Evolutionary conservation across 1,140 invertebrate genomes (phyloP), one percentile per base, ranked within the genome.

Genomic region (Formica selysi): DNA sequence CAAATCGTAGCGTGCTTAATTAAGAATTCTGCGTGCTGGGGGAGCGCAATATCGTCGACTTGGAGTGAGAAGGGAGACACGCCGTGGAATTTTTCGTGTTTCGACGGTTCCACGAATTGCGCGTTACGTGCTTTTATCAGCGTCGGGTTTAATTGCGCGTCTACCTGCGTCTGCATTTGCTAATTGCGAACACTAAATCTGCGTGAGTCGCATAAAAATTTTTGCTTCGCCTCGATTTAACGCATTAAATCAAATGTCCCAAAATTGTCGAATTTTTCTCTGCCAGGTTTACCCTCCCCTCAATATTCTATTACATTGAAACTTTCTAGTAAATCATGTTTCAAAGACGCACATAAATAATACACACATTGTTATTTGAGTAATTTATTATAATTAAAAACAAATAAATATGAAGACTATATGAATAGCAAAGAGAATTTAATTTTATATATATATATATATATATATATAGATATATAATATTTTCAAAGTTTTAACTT

Each of bases 1-100:
- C 79, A 83, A 74, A 85, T 85, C 81, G 73, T 85, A 78, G 73
- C 81, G 44, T 65, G 73, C 74, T 85, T 85, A 85, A 85, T 85
- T 85, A 85, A 85, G 79, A 83, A 83, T 83, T 83, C 68, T 83
- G 79, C 79, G 68, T 73, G 54, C 26, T 48, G 26, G 79, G 13
- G 68, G 54, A 73, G 26, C 67, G 54, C 54, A 83, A 83, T 83
- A 83, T 83, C 67, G 68, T 48, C 68, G 54, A 61, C 54, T 36
- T 59, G 62, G 5, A 19, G 16, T 48, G 44, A 48, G 44, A 48
- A 48, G n/a, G 16, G 7, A 38, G 44, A 26, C 26, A 26, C 29
- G 65, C 51, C 32, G 38, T 83, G 38, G 29, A 83, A 83, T 83
- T 83, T 83, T 83, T 83, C 54, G 54, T 62, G 79, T 74, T 74